Evolutionary conservation across 1,140 invertebrate genomes (phyloP), one percentile per base, ranked within the genome.

Genomic region (Zaprionus vittiger): DNA sequence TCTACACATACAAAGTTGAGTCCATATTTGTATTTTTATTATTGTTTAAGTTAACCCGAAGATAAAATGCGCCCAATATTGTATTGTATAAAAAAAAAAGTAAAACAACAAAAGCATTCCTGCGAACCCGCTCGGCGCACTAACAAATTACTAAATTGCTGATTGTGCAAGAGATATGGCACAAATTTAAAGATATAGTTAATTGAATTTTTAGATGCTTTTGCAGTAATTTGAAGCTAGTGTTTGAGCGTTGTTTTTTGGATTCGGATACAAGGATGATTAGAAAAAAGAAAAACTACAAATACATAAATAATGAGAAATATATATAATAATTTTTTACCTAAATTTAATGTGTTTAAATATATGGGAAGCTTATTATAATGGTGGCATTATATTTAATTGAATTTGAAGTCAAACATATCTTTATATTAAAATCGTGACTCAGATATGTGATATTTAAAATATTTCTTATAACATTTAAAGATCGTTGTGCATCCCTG

Each of bases 301-400:
- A 79, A 73, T 57, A 70, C 60, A 83, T 79, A 15, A 83, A 80
- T 66, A 87, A 80, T 89, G 69, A 85, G 57, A 71, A 89, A 90
- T 80, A 85, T 83, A 90, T 91, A 90, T 77, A 49, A 85, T 90
- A 90, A 90, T 90, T 90, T 90, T 89, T 86, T 90, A 90, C 85
- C 81, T 82, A 82, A 79, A 62, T 20, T 24, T 5, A 14, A 47
- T 49, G n/a, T 22, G 47, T 22, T 52, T 52, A n/a, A 41, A 41
- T 60, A 5, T 12, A 0, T 6, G 6, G 41, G 2, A 47, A 17
- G 17, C n/a, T 17, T 47, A 0, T 47, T 17, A 17, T 17, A 15
- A 6, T 41, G 4, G 15, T 41, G 38, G 14, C 15, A n/a, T 15
- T 6, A 1, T 4, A 11, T 14, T 59, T 0, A 34, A 34, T 11